These are phyloP conservation scores for Baronia brevicornis DNA, from an alignment of 2,888 invertebrate genomes.

Conservation along the genomic window DNA sequence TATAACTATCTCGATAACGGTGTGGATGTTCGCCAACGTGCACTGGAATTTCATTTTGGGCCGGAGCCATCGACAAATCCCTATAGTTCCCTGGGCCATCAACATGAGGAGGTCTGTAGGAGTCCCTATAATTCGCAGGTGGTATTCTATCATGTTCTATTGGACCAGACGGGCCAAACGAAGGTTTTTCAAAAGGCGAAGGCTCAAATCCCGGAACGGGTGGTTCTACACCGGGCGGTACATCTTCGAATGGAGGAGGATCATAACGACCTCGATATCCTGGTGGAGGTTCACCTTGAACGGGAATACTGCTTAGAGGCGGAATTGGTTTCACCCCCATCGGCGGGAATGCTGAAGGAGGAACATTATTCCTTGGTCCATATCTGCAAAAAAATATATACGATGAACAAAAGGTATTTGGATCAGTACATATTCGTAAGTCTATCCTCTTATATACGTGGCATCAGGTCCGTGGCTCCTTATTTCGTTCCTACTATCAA, in stretches of 20 bases:
- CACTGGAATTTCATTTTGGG: constrained; percentile 55
- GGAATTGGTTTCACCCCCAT: constrained; percentile 51
- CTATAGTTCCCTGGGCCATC: constrained; percentile 46
- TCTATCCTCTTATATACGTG: no score
- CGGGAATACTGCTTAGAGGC: constrained; percentile 39
- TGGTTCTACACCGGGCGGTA: constrained; percentile 78
- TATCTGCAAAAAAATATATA: constrained; percentile 51
- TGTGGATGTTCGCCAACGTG: constrained; percentile 50
- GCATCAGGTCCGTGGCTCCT: no score
- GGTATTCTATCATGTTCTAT: constrained; percentile 57
- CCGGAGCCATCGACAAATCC: constrained; percentile 44
- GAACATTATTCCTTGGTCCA: constrained; percentile 50
- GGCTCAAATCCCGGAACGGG: constrained; percentile 78
- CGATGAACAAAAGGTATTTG: constrained; percentile 8
- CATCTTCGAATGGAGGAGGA: constrained; percentile 69
- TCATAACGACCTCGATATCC: constrained; percentile 62
- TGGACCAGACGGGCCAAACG: constrained; percentile 47
- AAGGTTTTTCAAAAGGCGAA: constrained; percentile 69
- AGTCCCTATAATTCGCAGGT: constrained; percentile 52
- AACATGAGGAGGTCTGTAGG: constrained; percentile 47
- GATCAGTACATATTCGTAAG: no score
- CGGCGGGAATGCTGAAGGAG: constrained; percentile 49
- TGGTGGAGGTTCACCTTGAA: constrained; percentile 46
- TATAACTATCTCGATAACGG: constrained; percentile 58
- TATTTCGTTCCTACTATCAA: no score